Base-by-base conservation (phyloP, 1,140 invertebrate species). In the Ceratina australensis region DNA sequence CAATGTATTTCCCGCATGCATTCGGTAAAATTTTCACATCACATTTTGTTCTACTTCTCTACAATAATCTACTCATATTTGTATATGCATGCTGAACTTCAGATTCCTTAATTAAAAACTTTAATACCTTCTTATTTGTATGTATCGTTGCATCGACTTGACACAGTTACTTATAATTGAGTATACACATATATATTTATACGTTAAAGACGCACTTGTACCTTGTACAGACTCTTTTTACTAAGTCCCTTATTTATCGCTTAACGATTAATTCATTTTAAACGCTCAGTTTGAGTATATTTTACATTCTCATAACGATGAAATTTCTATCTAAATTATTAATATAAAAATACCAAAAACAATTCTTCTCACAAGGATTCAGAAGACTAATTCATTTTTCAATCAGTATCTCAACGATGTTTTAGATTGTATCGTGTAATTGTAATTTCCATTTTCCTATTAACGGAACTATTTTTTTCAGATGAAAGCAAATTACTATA, bases 201-300 rank as follows among this genome's bases (percentile, higher is more conserved):
- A 81, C 49, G 85, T 50, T 74, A 63, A 72, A 80, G 86, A 89
- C 87, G 89, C 90, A 91, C 90, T 89, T 90, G 78, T 89, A 92
- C 90, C 90, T 90, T 89, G 78, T 87, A 90, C 85, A 90, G 90
- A 91, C 90, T 77, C 42, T 20, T 33, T 50, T 49, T 59, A 57
- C 33, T 61, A 50, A 67, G 72, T 52, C 24, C 20, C 56, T 72
- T 68, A 47, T 63, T 72, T 63, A n/a, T 64, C 61, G 66, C 20
- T 52, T 69, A 56, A 8, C 28, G 5, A 47, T 3, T 26, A 61
- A 22, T 66, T 79, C 3, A 33, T 33, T 33, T 33, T 33, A 33
- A 33, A 33, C 5, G 28, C 28, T 33, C 28, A 33, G 28, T 33
- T 33, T 33, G 28, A 5, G 28, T 33, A 33, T 33, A 33, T 33